Percentiles rank a stretch among this genome's conserved stretches.
Conservation (phyloP, 2,888 invertebrate species). For the Volucella inflata region DNA sequence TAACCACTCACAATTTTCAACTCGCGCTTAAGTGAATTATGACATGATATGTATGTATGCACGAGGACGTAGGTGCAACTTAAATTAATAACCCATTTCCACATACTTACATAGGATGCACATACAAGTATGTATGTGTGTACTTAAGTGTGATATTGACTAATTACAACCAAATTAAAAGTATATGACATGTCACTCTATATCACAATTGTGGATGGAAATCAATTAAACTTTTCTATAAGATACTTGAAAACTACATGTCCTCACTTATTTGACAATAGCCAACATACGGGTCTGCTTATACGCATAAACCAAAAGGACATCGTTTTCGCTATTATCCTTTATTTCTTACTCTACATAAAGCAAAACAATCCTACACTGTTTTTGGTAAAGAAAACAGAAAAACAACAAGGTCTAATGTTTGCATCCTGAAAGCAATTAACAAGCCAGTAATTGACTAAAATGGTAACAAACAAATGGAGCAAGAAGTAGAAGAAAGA, state of each 20-base stretch:
- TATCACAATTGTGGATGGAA: constrained; percentile 38
- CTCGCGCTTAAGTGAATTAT: too few relatives aligned
- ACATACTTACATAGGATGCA: too few relatives aligned
- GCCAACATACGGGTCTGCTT: constrained; percentile 49
- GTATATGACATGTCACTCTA: background rate
- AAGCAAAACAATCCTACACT: constrained; percentile 46
- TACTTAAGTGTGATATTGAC: constrained; percentile 7
- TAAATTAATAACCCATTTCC: too few relatives aligned
- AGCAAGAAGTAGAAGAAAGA: constrained; percentile 35
- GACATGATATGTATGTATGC: too few relatives aligned
- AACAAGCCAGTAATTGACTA: constrained; percentile 82
- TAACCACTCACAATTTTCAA: background rate
- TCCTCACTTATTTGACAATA: constrained; percentile 10
- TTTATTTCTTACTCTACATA: constrained; percentile 61
- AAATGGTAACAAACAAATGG: constrained; percentile 80
- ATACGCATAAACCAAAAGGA: constrained; percentile 62
- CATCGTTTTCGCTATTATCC: constrained; percentile 50
- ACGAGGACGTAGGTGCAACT: too few relatives aligned
- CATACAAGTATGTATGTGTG: constrained; percentile 21
- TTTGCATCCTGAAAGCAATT: constrained; percentile 79
- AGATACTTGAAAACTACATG: background rate
- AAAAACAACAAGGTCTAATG: constrained; percentile 68
- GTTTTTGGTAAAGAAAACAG: constrained; percentile 13
- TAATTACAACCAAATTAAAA: background rate
- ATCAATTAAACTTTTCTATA: constrained; percentile 70